Evolutionary conservation across 2,113 vertebrate genomes (phyloP).

Genomic region (Cnemophilus loriae): DNA sequence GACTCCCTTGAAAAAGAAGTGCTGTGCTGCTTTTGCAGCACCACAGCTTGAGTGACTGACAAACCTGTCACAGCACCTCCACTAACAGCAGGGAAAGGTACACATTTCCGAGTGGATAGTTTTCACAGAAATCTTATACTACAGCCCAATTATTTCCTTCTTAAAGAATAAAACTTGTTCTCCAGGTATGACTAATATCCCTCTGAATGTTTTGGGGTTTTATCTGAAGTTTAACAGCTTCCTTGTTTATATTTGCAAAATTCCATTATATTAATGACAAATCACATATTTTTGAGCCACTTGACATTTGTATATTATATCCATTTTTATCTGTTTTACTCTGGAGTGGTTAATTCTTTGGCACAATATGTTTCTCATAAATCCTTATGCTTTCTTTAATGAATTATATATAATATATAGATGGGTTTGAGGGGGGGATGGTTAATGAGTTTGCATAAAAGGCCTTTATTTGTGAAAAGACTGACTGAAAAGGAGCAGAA

Average conservation of each 20-base stretch:
- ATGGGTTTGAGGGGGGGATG: not conserved
- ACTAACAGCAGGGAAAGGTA: not conserved
- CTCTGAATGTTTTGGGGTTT: not conserved
- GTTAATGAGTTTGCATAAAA: not conserved
- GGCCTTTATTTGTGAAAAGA: not conserved
- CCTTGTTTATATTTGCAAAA: not conserved
- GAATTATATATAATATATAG: not conserved
- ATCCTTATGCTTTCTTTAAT: not conserved
- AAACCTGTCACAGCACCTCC: constrained; percentile 26
- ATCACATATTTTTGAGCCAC: not conserved
- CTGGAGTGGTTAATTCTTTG: not conserved
- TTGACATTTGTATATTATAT: not conserved
- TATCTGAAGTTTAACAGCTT: not conserved
- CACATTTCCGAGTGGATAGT: not conserved
- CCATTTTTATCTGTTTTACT: not conserved
- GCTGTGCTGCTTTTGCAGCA: not conserved
- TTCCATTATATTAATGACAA: not conserved
- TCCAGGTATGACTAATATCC: not conserved
- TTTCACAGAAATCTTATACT: not conserved
- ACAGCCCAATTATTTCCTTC: not conserved
- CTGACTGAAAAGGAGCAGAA: not conserved
- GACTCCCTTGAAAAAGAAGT: constrained; percentile 3
- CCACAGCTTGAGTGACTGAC: not conserved
- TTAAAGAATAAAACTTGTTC: not conserved
- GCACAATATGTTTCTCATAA: not conserved